Evolutionary conservation across 2,113 vertebrate genomes (phyloP), one percentile per base, ranked within the genome.

Genomic region (Mesembrinibis cayennensis): DNA sequence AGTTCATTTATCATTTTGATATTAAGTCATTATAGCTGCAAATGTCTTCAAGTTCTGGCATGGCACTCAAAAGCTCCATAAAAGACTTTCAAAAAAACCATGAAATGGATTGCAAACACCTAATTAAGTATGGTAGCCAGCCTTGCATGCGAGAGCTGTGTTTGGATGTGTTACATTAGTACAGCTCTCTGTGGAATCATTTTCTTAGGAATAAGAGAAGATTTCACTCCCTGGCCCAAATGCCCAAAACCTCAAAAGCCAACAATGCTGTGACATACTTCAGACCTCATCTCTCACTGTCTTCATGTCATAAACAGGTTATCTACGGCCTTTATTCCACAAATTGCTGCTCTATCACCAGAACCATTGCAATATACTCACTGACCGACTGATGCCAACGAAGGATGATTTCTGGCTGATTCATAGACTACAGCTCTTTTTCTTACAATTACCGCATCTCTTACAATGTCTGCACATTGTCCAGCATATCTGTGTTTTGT

Each of bases 1-100:
- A 66, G 17, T 83, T 95, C 81, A 94, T 47, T 73, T 83, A 94
- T 69, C 8, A 40, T 65, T 91, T 92, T 42, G 87, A 23, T 52
- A 89, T 74, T 74, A 65, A 86, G 42, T 70, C 40, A 92, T 20
- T 90, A 63, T 44, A 88, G 27, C 47, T 49, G 32, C 22, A 85
- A 40, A 90, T n/a, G 1, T 47, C 69, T 77, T 83, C 62, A 81
- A 7, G 49, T 91, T 93, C 55, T 84, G 36, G 34, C 73, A 32
- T 6, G 53, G 34, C 47, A 82, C 59, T 61, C 61, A 77, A 83
- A 90, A 59, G 50, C 62, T 94, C 34, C 58, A 32, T 27, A 91
- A 93, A 85, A 86, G 40, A 49, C 44, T 90, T 91, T 26, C 45
- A 71, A 83, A 8, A 73, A 42, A 91, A 91, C 61, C 10, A 70